Percentiles rank a stretch among this genome's conserved stretches.
Conservation (phyloP, 2,113 vertebrate species). For the Mirounga angustirostris region DNA sequence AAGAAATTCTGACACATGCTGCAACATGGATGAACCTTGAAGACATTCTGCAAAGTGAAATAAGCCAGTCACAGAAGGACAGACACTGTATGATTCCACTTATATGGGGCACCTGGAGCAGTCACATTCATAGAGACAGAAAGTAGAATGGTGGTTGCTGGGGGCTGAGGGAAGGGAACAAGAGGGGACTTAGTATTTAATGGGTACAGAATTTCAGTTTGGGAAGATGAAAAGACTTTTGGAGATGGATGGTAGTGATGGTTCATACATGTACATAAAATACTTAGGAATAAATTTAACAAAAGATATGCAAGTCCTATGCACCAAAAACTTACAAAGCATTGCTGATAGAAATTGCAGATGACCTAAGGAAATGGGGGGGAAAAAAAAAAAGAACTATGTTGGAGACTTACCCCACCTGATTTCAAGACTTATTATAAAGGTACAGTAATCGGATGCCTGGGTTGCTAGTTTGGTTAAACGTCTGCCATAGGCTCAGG, state of each 20-base stretch:
- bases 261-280: neutral
- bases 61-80: neutral
- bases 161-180: neutral
- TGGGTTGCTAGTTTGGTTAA: neutral
- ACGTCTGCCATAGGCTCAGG: neutral
- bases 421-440: slow-evolving; percentile 21
- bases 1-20: neutral
- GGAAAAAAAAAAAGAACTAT: neutral
- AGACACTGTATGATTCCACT: neutral
- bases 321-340: neutral
- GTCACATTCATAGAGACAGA: neutral
- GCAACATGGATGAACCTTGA: neutral
- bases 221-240: neutral
- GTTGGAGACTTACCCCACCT: neutral
- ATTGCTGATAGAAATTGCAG: neutral
- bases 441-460: neutral
- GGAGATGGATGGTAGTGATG: neutral
- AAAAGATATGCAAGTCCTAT: neutral
- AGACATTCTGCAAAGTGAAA: neutral
- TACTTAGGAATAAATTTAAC: neutral
- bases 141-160: neutral
- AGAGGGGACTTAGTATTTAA: neutral
- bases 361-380: neutral
- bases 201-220: neutral
- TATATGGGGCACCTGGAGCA: neutral